Percentiles rank a stretch among this genome's conserved stretches.
phyloP scores from a whole-genome alignment of 1,140 invertebrate species.

The Drosophila jambulina region DNA sequence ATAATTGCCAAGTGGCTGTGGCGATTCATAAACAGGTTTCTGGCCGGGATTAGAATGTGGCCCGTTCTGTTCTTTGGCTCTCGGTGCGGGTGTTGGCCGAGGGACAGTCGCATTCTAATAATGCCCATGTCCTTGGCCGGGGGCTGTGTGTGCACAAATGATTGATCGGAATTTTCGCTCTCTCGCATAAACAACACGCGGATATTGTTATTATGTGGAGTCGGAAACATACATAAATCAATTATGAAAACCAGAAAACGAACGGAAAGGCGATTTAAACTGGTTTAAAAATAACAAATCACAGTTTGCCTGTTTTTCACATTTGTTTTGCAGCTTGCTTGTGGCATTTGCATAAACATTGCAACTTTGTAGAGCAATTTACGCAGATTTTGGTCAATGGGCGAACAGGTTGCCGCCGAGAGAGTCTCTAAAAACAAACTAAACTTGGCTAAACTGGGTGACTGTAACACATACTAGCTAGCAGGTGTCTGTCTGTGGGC shows the following conservation, averaged over 20 bases:
- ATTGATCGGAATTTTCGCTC: conserved; percentile 57
- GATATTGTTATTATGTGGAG: conserved; percentile 38
- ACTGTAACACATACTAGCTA: conserved; percentile 30
- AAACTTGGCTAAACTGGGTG: conserved; percentile 39
- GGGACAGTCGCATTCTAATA: conserved; percentile 51
- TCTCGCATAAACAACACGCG: conserved; percentile 37
- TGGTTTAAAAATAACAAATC: conserved; percentile 40
- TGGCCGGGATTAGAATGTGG: conserved; percentile 58
- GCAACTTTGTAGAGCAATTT: conserved; percentile 46
- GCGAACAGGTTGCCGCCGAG: conserved; percentile 35
- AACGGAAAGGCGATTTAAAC: conserved; percentile 39
- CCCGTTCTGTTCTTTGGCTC: conserved; percentile 18
- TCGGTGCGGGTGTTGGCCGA: conserved; percentile 49
- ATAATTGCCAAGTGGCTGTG: conserved; percentile 40
- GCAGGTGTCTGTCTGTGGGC: conserved; percentile 14
- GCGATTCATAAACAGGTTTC: conserved; percentile 45
- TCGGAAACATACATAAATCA: conserved; percentile 52
- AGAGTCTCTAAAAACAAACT: conserved; percentile 25
- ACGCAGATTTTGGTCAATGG: conserved; percentile 50
- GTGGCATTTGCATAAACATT: conserved; percentile 46
- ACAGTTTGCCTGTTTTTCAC: conserved; percentile 12
- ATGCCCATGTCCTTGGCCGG: conserved; percentile 42
- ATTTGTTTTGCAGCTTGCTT: conserved; percentile 8
- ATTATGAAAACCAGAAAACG: conserved; percentile 50
- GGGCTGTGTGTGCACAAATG: conserved; percentile 32